phyloP scores from a whole-genome alignment of 2,113 vertebrate genomes.

The Sinocyclocheilus anshuiensis region DNA sequence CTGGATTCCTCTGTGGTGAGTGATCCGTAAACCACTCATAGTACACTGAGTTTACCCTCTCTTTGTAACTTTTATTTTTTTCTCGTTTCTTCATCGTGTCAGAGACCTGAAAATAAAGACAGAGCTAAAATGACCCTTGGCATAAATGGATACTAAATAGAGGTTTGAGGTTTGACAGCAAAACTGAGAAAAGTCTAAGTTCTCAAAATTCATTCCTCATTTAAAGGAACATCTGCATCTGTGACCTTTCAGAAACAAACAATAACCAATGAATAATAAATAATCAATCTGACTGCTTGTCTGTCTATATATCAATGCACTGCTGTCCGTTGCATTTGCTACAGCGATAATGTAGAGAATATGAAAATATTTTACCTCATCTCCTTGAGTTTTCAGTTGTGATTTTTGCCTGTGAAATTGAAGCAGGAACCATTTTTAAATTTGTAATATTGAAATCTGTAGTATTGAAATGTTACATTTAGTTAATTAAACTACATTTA shows the following conservation, averaged over 20 bases:
- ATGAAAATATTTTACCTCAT: not conserved
- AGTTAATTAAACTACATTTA: too few relatives aligned
- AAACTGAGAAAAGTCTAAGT: too few relatives aligned
- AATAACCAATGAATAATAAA: not conserved
- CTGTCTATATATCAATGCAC: not conserved
- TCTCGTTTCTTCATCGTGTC: not conserved
- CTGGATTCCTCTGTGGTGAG: not conserved
- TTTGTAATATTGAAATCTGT: too few relatives aligned
- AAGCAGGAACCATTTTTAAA: too few relatives aligned
- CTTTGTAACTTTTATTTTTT: constrained; percentile 3
- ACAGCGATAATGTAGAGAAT: not conserved
- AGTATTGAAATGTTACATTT: too few relatives aligned
- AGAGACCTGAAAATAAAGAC: constrained; percentile 20
- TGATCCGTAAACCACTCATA: not conserved
- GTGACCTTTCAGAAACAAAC: not conserved
- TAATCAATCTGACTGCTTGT: not conserved
- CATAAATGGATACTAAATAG: not conserved
- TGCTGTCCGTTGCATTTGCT: not conserved
- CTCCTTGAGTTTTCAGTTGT: too few relatives aligned
- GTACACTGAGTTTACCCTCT: constrained; percentile 53
- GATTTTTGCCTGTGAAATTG: too few relatives aligned
- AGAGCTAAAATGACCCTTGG: not conserved
- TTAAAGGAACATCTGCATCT: not conserved
- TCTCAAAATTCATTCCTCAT: not conserved
- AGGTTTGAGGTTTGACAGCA: not conserved